Base-by-base conservation (phyloP, 2,888 invertebrate species). In the Acleris holmiana region DNA sequence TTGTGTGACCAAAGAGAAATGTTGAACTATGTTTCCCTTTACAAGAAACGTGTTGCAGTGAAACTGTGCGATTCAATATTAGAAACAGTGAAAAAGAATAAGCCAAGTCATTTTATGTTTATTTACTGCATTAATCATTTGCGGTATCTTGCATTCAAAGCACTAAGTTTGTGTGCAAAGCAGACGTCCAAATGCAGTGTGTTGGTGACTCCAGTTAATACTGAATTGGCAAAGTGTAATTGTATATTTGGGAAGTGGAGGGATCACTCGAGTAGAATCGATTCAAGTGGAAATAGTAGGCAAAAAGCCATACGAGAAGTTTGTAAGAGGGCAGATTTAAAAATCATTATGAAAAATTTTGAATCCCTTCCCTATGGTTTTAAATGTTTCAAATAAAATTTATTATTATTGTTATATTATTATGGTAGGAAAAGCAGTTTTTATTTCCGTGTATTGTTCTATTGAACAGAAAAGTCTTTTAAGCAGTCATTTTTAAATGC, bases 41-140 rank as follows among this genome's bases (percentile, higher is more conserved):
- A 88, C 61, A 92, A 93, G 70, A 85, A 79, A 68, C 84, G 79
- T 71, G 89, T 93, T n/a, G 78, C 84, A 21, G 88, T 93, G 0
- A 89, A 85, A 80, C 75, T 93, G 25, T 79, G 84, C 67, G 89
- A 88, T 74, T 71, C 82, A 25, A 88, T 93, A 7, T 73, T 91
- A 62, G 83, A 86, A 18, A 84, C 79, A 29, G 71, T 93, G 44
- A 69, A 76, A 46, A 82, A 68, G 53, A 84, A 83, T 71, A 88
- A 83, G 60, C 83, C 86, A 0, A 64, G 58, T 6, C 77, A 82
- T 70, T 71, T 76, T 35, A 55, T 75, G 47, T 91, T 93, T 78
- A 67, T 84, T 40, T 90, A 86, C 71, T 93, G 93, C 71, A 85
- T 89, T 47, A 93, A 93, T 73, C 93, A 93, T 79, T 86, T 92